These are phyloP conservation scores for Oncopodura yosiiana DNA, from an alignment of 1,140 invertebrate genomes.

Conservation along the genomic window DNA sequence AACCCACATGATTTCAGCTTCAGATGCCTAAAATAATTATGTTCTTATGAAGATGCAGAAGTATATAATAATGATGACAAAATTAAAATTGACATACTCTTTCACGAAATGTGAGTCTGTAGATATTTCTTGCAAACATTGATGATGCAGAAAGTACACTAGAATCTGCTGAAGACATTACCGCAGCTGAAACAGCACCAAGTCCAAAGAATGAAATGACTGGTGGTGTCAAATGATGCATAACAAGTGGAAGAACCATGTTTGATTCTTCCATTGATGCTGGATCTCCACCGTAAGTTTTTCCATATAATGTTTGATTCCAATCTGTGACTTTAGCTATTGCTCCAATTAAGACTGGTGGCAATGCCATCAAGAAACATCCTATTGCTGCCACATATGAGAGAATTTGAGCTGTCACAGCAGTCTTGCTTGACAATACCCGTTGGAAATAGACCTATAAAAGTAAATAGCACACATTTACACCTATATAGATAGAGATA, in stretches of 20 bases:
- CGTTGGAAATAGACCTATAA: slow-evolving; percentile 71
- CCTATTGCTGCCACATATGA: slow-evolving; percentile 63
- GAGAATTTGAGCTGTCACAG: slow-evolving; percentile 56
- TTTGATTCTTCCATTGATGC: slow-evolving; percentile 44
- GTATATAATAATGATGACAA: not conserved
- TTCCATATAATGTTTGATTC: slow-evolving; percentile 47
- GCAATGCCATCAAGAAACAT: slow-evolving; percentile 62
- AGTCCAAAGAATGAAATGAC: slow-evolving; percentile 59
- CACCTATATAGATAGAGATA: no score
- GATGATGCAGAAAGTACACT: slow-evolving; percentile 64
- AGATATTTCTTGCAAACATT: slow-evolving; percentile 73
- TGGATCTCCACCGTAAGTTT: slow-evolving; percentile 41
- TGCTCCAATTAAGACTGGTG: slow-evolving; percentile 62
- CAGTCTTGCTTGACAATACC: slow-evolving; percentile 63
- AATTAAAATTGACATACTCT: slow-evolving; percentile 44
- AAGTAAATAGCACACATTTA: slow-evolving; percentile 13
- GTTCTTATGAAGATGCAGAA: not conserved
- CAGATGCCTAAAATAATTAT: slow-evolving; percentile 49
- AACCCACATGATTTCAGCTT: slow-evolving; percentile 63
- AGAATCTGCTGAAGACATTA: slow-evolving; percentile 72
- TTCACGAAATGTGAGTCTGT: slow-evolving; percentile 59
- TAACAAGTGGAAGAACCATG: slow-evolving; percentile 60
- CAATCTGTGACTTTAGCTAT: slow-evolving; percentile 61
- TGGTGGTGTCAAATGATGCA: slow-evolving; percentile 61
- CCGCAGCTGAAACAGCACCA: slow-evolving; percentile 66